Conservation (phyloP, 64 coral and sea anemone species). For the Hydrozoanthus tunicans region DNA sequence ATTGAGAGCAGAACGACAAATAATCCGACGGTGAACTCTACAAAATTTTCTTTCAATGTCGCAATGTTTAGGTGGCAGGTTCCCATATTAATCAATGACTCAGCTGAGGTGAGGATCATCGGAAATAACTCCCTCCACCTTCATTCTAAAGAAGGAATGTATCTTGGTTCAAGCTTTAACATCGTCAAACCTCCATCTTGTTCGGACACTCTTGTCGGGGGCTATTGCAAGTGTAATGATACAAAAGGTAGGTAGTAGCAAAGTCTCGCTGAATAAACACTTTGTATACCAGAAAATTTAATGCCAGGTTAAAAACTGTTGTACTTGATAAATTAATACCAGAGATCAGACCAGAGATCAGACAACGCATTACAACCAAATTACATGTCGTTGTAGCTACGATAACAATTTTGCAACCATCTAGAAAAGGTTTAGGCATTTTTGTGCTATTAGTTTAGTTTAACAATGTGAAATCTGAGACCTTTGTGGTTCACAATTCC, state of each 20-base stretch:
- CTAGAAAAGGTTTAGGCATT: no score
- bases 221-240: constrained; percentile 35
- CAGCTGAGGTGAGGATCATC: background rate
- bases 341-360: no score
- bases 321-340: background rate
- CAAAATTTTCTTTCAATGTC: background rate
- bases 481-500: no score
- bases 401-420: no score
- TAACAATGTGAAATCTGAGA: no score
- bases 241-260: background rate
- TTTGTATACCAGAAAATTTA: background rate
- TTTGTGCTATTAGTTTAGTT: no score
- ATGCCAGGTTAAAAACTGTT: background rate
- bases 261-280: no score
- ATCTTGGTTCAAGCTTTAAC: constrained; percentile 15
- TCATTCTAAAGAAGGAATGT: constrained; percentile 44
- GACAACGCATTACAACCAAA: no score
- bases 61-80: constrained; percentile 29
- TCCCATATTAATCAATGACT: constrained; percentile 38
- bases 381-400: no score
- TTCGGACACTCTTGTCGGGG: constrained; percentile 2
- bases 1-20: background rate
- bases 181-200: background rate
- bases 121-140: constrained; percentile 17
- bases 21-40: background rate